Percentiles rank a stretch among this genome's conserved stretches.
Conservation (phyloP, 2,113 vertebrate species). For the Hippolais icterina region DNA sequence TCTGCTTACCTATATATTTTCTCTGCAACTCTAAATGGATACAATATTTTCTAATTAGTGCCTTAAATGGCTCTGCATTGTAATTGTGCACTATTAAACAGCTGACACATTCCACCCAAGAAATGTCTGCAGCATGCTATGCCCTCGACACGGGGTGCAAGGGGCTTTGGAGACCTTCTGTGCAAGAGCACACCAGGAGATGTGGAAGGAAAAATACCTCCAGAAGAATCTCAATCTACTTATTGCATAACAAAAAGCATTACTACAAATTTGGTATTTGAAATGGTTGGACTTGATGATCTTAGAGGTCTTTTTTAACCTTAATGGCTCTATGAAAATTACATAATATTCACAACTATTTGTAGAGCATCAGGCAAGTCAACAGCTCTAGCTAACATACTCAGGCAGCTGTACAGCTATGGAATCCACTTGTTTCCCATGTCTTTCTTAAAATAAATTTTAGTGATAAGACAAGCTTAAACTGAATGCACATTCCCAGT, state of each 20-base stretch:
- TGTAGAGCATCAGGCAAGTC: not conserved
- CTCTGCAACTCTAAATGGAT: constrained; percentile 56
- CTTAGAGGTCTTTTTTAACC: not conserved
- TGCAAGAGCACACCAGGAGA: not conserved
- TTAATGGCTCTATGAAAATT: not conserved
- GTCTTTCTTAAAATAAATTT: not conserved
- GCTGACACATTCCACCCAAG: not conserved
- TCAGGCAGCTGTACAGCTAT: not conserved
- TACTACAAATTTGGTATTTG: not conserved
- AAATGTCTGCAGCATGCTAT: not conserved
- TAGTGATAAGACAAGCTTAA: not conserved
- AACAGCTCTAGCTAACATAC: not conserved
- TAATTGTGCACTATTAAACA: constrained; percentile 38
- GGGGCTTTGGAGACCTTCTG: not conserved
- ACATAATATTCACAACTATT: not conserved
- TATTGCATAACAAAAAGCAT: not conserved
- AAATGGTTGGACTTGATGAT: not conserved
- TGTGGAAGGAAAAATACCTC: not conserved
- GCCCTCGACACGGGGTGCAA: fast-evolving
- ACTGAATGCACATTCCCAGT: not conserved
- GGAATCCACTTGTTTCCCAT: not conserved
- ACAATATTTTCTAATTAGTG: constrained; percentile 66
- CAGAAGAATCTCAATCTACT: not conserved
- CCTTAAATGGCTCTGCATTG: constrained; percentile 39
- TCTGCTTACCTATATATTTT: constrained; percentile 68